Conservation (phyloP, 2,797 vertebrate genomes). For the Labroides dimidiatus region DNA sequence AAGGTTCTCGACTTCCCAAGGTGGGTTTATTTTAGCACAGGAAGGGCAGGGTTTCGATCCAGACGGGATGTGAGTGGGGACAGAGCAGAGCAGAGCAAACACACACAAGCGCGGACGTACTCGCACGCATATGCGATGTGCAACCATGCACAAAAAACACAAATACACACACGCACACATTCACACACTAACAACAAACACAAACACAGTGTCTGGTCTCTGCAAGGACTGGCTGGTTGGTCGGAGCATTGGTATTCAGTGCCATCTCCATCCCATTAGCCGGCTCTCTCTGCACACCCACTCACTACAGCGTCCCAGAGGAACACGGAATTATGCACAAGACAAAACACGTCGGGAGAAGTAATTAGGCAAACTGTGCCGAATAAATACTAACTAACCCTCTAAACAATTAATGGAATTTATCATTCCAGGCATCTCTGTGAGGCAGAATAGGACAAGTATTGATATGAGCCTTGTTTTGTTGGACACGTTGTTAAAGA, state of each 20-base stretch:
- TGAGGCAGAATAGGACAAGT: slow-evolving; percentile 46
- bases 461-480: slow-evolving; percentile 36
- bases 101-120: slow-evolving; percentile 4
- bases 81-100: slow-evolving; percentile 38
- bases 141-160: slow-evolving; percentile 44
- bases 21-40: slow-evolving; percentile 84
- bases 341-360: slow-evolving; percentile 78
- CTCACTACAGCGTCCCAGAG: slow-evolving; percentile 65
- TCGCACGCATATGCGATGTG: slow-evolving; percentile 37
- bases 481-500: slow-evolving; percentile 10
- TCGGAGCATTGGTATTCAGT: slow-evolving; percentile 82
- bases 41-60: slow-evolving; percentile 84
- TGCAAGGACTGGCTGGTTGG: slow-evolving; percentile 64
- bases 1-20: slow-evolving; percentile 77
- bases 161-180: slow-evolving; percentile 17
- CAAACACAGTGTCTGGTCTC: slow-evolving; percentile 57
- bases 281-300: slow-evolving; percentile 67
- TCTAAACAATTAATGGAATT: slow-evolving; percentile 74
- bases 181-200: slow-evolving; percentile 48
- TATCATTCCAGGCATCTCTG: slow-evolving; percentile 56
- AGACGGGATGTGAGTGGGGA: slow-evolving; percentile 74
- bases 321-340: slow-evolving; percentile 75
- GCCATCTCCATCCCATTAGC: slow-evolving; percentile 72
- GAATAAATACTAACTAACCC: slow-evolving; percentile 76
- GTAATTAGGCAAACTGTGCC: slow-evolving; percentile 76